A percentile compares a stretch with the other conserved stretches of the same genome.
Evolutionary conservation across 1,140 invertebrate species (phyloP).

Genomic region (Caenorhabditis brenneri): DNA sequence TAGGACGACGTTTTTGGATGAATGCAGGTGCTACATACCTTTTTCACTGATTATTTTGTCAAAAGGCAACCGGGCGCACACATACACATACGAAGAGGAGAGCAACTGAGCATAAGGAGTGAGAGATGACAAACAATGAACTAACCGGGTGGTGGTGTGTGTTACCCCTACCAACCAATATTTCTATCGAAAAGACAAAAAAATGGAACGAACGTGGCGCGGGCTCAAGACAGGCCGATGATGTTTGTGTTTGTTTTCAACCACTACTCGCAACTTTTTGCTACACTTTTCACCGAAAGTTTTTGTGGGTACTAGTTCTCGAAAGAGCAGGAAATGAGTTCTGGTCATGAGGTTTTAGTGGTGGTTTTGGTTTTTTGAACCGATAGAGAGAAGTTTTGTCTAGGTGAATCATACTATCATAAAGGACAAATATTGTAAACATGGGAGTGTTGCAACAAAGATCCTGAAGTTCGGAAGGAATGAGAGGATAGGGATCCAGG

Average conservation of each 20-base stretch:
- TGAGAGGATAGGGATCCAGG: too few species aligned
- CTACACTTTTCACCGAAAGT: not conserved
- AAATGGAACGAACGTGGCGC: not conserved
- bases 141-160: conserved; percentile 38
- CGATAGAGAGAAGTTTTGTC: not conserved
- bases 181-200: not conserved
- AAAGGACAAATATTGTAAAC: too few species aligned
- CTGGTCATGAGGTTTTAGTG: not conserved
- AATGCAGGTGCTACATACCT: conserved; percentile 32
- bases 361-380: not conserved
- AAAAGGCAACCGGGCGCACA: conserved; percentile 26
- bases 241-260: conserved; percentile 40
- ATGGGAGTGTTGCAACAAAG: too few species aligned
- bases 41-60: conserved; percentile 39
- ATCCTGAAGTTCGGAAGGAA: too few species aligned
- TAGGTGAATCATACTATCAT: too few species aligned
- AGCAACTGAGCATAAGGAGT: not conserved
- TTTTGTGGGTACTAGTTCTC: not conserved
- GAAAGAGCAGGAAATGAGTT: conserved; percentile 8
- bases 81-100: not conserved
- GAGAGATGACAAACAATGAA: conserved; percentile 29
- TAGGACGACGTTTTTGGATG: not conserved
- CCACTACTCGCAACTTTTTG: conserved; percentile 34
- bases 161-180: conserved; percentile 11
- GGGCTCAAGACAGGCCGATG: not conserved